Base-by-base conservation (phyloP, 2,797 vertebrate genomes). In the Hylomyscus alleni region DNA sequence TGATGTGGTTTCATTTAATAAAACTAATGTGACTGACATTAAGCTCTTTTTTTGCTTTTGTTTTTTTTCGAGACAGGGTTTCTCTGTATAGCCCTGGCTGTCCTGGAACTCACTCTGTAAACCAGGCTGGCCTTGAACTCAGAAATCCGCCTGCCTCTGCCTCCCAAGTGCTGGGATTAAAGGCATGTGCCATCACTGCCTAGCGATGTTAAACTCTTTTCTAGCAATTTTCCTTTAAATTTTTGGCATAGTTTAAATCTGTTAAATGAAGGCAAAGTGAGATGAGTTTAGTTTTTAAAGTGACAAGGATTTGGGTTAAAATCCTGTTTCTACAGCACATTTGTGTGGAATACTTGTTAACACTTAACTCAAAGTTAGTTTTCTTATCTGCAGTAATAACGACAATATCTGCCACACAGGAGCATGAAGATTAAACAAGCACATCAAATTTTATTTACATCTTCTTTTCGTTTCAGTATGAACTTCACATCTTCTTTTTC, bases 281-380 rank as follows among this genome's bases (percentile, higher is more conserved):
- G 19, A 69, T 19, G 78, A 72, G 14, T 26, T 20, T 83, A 34
- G 29, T 26, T 12, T 83, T 93, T 58, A 91, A 92, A 93, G 31
- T 26, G 20, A 47, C 37, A 56, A 29, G 47, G 72, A 94, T 54
- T 80, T 76, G 69, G 15, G 34, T 93, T 19, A 89, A 34, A 93
- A 89, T 81, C 67, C 86, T 15, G 14, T 52, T 37, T 91, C n/a
- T 86, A 69, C 29, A 47, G 29, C 2, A 60, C 76, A 82, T 58
- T 86, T 91, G 29, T 85, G 15, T 62, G 44, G 31, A 80, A 80
- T 52, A 62, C 20, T 84, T 40, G n/a, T 40, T 67, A 95, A 78
- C 65, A 78, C 54, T 85, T 86, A 95, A 78, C 13, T 76, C 65
- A 80, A 14, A 47, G 29, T 95, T 75, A 50, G 50, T 84, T 96